Percentiles rank a stretch among this genome's conserved stretches.
phyloP scores from a whole-genome alignment of 1,140 invertebrate genomes.

The Megalonaias nervosa region DNA sequence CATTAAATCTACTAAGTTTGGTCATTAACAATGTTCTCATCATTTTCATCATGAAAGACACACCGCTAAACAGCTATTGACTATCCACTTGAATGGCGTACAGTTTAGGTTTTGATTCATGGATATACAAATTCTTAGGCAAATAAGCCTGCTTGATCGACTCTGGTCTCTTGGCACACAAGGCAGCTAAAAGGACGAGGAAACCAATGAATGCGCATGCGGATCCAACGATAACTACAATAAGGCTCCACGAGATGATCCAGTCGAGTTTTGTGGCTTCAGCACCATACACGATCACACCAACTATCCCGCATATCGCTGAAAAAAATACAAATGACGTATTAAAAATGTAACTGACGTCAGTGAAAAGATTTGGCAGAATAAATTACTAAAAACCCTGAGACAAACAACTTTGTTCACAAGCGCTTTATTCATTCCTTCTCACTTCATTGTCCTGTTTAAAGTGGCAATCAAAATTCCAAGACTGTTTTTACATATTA shows the following conservation, averaged over 20 bases:
- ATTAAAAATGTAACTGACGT: no score
- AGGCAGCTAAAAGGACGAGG: conserved; percentile 54
- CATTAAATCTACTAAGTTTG: no score
- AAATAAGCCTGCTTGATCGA: conserved; percentile 37
- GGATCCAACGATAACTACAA: conserved; percentile 51
- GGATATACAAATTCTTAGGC: conserved; percentile 45
- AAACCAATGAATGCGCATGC: conserved; percentile 50
- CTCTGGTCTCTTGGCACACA: conserved; percentile 44
- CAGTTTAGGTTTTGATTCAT: conserved; percentile 47
- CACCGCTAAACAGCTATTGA: no score
- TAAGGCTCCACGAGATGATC: conserved; percentile 54
- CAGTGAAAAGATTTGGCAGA: no score
- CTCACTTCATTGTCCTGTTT: no score
- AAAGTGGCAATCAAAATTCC: no score
- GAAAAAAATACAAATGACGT: conserved; percentile 11
- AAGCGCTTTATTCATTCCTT: no score
- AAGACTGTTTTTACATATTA: no score
- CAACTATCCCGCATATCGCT: conserved; percentile 51
- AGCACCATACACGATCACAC: conserved; percentile 50
- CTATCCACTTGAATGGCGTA: conserved; percentile 35
- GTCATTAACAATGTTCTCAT: no score
- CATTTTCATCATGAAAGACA: no score
- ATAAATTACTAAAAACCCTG: no score
- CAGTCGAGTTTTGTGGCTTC: conserved; percentile 45
- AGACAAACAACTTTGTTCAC: no score